phyloP scores from a whole-genome alignment of 2,113 vertebrate species.

The Scartelaos histophorus region DNA sequence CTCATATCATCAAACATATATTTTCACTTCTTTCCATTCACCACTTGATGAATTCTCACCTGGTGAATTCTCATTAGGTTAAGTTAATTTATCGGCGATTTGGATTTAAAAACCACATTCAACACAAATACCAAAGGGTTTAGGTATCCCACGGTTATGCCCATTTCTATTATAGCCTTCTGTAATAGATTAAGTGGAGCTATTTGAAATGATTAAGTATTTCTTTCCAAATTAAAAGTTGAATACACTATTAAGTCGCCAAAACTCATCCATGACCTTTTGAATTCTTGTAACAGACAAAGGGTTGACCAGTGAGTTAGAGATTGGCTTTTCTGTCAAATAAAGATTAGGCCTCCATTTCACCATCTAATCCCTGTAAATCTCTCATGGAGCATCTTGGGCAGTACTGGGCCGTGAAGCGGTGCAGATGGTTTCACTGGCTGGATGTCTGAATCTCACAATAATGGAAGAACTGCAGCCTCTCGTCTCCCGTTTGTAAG shows the following conservation, averaged over 20 bases:
- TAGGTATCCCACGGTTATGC: no score
- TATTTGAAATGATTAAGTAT: background rate
- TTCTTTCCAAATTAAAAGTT: background rate
- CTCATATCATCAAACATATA: slow-evolving; percentile 38
- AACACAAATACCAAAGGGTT: no score
- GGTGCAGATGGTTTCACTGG: slow-evolving; percentile 21
- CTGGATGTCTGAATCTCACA: slow-evolving; percentile 36
- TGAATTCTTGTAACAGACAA: slow-evolving; percentile 33
- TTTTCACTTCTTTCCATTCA: background rate
- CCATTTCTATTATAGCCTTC: background rate
- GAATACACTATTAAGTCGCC: background rate
- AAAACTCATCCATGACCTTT: slow-evolving; percentile 30
- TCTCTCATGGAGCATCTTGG: slow-evolving; percentile 45
- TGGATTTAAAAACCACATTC: no score
- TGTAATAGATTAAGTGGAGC: background rate
- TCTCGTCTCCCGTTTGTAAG: slow-evolving; percentile 19
- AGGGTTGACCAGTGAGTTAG: slow-evolving; percentile 52
- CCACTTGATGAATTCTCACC: background rate
- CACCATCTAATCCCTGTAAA: slow-evolving; percentile 66
- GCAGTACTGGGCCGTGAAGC: slow-evolving; percentile 25
- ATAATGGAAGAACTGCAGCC: slow-evolving; percentile 18
- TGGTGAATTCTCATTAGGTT: background rate
- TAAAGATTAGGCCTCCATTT: slow-evolving; percentile 61
- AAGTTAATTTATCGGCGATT: no score
- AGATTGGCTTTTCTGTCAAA: slow-evolving; percentile 61